Evolutionary conservation across 2,888 invertebrate species (phyloP).

Genomic region (Drosophila quinaria): DNA sequence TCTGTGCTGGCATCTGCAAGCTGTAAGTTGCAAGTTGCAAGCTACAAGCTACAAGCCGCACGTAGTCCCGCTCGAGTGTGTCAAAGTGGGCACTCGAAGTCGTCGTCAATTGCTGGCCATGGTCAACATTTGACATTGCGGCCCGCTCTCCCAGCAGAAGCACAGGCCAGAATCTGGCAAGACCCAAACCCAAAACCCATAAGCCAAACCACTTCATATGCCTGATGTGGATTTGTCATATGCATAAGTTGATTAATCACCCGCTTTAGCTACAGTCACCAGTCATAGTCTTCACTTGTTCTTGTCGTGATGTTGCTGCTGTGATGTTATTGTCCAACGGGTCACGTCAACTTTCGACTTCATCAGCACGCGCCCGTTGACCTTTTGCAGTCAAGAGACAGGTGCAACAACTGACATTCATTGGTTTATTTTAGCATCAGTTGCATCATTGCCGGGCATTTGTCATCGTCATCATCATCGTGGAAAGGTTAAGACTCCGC

Average conservation of each 20-base stretch:
- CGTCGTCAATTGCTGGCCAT: constrained; percentile 51
- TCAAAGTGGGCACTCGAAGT: constrained; percentile 58
- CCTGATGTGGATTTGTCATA: constrained; percentile 68
- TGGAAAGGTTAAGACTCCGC: constrained; percentile 14
- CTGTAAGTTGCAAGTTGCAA: constrained; percentile 11
- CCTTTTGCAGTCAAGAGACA: constrained; percentile 57
- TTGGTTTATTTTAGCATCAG: constrained; percentile 45
- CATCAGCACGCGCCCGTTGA: constrained; percentile 72
- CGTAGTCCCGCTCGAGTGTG: constrained; percentile 57
- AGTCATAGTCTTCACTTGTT: constrained; percentile 16
- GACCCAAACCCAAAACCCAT: constrained; percentile 2
- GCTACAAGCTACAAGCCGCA: constrained; percentile 41
- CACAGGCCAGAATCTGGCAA: constrained; percentile 16
- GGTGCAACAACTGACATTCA: constrained; percentile 50
- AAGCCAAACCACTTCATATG: constrained; percentile 29
- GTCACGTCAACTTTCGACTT: constrained; percentile 70
- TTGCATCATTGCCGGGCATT: constrained; percentile 48
- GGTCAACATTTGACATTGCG: constrained; percentile 59
- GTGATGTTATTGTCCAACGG: constrained; percentile 38
- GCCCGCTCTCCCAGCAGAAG: constrained; percentile 24
- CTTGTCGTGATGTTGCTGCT: background rate
- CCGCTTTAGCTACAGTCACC: constrained; percentile 22
- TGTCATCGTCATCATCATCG: constrained; percentile 33
- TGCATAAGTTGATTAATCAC: constrained; percentile 63
- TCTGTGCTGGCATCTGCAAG: constrained; percentile 65